A percentile compares a stretch with the other conserved stretches of the same genome.
phyloP scores from a whole-genome alignment of 2,888 invertebrate genomes.

The Drosophila pseudotakahashii region DNA sequence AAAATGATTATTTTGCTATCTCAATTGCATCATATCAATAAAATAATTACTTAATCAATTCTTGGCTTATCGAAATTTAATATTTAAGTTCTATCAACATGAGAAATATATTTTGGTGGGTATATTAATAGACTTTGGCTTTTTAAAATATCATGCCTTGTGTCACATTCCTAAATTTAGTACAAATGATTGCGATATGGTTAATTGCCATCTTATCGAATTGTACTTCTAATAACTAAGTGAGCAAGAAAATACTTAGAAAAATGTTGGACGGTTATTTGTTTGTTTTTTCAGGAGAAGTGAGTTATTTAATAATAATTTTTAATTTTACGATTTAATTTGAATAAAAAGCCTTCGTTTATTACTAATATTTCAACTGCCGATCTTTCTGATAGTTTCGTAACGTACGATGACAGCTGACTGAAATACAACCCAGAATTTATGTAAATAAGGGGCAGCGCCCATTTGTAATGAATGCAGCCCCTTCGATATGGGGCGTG shows the following conservation, averaged over 20 bases:
- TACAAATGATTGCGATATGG: not conserved
- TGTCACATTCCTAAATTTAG: not conserved
- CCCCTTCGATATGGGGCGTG: constrained; percentile 27
- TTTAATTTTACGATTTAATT: no score
- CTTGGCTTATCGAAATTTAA: not conserved
- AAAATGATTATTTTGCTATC: not conserved
- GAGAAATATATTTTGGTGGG: not conserved
- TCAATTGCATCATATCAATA: not conserved
- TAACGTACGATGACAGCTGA: constrained; percentile 1
- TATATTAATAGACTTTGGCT: not conserved
- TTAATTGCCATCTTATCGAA: constrained; percentile 5
- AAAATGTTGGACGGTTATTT: not conserved
- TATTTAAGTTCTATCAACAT: not conserved
- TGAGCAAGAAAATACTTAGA: not conserved
- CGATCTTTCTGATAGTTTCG: not conserved
- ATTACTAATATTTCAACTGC: not conserved
- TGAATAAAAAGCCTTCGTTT: no score
- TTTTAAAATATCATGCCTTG: not conserved
- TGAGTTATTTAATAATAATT: no score
- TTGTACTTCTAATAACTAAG: not conserved
- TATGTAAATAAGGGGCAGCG: constrained; percentile 20
- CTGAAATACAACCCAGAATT: constrained; percentile 5
- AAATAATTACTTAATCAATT: not conserved
- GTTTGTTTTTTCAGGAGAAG: not conserved
- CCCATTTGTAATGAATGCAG: constrained; percentile 7